Percentiles rank a stretch among this genome's conserved stretches.
phyloP scores from a whole-genome alignment of 2,888 invertebrate genomes.

The Pherbina coryleti region DNA sequence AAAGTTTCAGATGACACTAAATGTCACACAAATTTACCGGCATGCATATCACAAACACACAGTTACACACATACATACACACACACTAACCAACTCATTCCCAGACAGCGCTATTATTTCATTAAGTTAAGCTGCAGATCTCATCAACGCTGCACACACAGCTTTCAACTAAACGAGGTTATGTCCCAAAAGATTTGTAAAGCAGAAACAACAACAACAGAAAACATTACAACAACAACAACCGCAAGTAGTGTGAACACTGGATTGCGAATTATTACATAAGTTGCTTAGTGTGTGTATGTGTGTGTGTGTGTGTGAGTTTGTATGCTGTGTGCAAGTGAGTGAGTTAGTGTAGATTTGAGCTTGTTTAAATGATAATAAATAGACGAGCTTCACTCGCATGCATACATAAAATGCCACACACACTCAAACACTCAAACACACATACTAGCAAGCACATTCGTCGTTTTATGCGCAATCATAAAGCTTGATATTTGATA shows the following conservation, averaged over 20 bases:
- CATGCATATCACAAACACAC: not conserved
- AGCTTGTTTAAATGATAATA: conserved; percentile 7
- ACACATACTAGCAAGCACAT: not conserved
- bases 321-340: not conserved
- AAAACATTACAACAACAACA: not conserved
- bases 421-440: not conserved
- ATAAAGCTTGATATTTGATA: too few relatives aligned
- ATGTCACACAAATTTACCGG: not conserved
- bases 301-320: not conserved
- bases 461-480: not conserved
- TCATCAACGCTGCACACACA: conserved; percentile 15
- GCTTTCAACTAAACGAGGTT: conserved; percentile 11
- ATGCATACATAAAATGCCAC: too few relatives aligned
- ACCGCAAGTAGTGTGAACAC: not conserved
- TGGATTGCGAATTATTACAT: conserved; percentile 11
- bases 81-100: not conserved
- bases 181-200: conserved; percentile 1
- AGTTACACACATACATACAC: not conserved
- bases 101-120: conserved; percentile 21
- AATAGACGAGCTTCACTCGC: not conserved
- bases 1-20: not conserved
- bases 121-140: conserved; percentile 29
- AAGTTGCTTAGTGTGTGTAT: not conserved
- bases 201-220: not conserved
- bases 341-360: not conserved